Percentiles rank a stretch among this genome's conserved stretches.
phyloP scores from a whole-genome alignment of 2,797 vertebrate genomes.

The Emydoidea blandingii region DNA sequence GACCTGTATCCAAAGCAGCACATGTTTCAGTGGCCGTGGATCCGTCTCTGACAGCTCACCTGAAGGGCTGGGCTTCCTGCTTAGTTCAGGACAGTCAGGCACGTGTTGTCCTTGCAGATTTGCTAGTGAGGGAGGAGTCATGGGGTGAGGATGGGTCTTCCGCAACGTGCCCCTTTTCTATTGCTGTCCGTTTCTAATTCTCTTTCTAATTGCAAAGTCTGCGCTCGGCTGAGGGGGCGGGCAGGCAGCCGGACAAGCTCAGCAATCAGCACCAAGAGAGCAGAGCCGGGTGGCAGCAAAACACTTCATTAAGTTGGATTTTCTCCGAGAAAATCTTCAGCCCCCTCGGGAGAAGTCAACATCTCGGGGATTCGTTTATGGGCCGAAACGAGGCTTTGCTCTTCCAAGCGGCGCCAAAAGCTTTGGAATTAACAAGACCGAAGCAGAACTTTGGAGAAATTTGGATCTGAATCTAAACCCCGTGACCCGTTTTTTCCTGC shows the following conservation, averaged over 20 bases:
- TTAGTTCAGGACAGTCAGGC: not conserved
- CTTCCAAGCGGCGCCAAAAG: not conserved
- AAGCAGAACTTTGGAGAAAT: not conserved
- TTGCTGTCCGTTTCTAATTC: not conserved
- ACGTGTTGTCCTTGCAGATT: not conserved
- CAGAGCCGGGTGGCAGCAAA: not conserved
- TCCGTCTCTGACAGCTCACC: not conserved
- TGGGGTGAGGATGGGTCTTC: not conserved
- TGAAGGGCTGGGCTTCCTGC: not conserved
- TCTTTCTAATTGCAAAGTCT: not conserved
- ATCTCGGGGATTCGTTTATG: too few species aligned
- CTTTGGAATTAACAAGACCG: not conserved
- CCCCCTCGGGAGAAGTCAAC: not conserved
- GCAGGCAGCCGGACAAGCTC: not conserved
- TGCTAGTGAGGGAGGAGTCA: not conserved
- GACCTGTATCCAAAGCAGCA: not conserved
- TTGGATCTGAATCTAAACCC: not conserved
- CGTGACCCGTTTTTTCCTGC: not conserved
- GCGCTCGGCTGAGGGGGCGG: not conserved
- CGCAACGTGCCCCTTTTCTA: not conserved
- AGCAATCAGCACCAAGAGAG: not conserved
- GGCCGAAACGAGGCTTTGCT: not conserved
- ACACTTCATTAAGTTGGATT: not conserved
- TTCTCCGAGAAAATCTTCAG: not conserved
- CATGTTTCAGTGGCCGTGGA: not conserved